Evolutionary conservation across 2,888 invertebrate species (phyloP), one percentile per base, ranked within the genome.

Genomic region (Harmothoe impar): DNA sequence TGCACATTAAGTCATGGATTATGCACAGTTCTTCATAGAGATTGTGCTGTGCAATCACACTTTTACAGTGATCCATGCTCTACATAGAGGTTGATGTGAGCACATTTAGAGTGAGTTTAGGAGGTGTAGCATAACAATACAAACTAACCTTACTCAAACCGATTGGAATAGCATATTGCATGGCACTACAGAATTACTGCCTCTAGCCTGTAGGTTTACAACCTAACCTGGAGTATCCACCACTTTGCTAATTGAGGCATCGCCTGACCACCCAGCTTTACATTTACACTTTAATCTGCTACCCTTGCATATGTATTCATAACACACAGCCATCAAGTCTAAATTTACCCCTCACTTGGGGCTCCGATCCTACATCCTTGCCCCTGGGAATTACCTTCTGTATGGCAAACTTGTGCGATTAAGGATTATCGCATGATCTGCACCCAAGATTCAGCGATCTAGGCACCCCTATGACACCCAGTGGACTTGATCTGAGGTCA

Each of bases 191-290:
- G 43, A 43, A 43, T 3, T 43, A 43, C 10, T 10, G 10, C 5
- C 5, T 43, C 5, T 10, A 43, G 5, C 43, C 43, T 43, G 43
- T 43, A 43, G 1, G 62, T 62, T 62, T 62, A 62, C 62, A n/a
- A 62, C 23, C 62, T 15, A n/a, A n/a, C 12, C 20, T 12, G 62
- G 62, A 62, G n/a, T 62, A 62, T 15, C n/a, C 62, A 62, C n/a
- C 20, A n/a, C 62, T 62, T 3, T n/a, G 15, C 62, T 62, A 15
- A 62, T 62, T 20, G n/a, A 62, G 20, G 15, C 15, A 5, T 62
- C 62, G 62, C 62, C 62, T 62, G 62, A 62, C 62, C 62, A 62
- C 15, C 62, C 62, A 62, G 62, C 7, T 62, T 62, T 62, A 62
- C 62, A 62, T 20, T 62, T n/a, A 7, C 62, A 62, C 20, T 20